These are phyloP conservation scores for Heliconius cydno DNA, from an alignment of 2,888 invertebrate species.

Conservation along the genomic window DNA sequence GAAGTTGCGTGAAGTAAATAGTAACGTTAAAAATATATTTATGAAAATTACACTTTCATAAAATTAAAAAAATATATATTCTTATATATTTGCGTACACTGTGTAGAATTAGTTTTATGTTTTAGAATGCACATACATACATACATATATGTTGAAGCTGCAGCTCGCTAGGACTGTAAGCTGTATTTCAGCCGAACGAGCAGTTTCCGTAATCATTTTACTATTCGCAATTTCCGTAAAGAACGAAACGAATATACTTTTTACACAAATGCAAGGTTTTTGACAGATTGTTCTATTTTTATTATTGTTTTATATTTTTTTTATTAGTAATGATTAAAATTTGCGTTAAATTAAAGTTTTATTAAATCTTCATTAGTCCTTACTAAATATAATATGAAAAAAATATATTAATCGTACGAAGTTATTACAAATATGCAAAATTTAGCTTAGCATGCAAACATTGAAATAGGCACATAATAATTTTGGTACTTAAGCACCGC, in stretches of 20 bases:
- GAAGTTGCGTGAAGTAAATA: not conserved
- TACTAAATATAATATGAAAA: not conserved
- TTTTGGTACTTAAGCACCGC: conserved; percentile 7
- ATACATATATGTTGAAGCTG: not conserved
- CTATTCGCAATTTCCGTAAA: conserved; percentile 1
- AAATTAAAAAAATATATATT: not conserved
- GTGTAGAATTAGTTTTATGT: not conserved
- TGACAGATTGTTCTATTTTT: not conserved
- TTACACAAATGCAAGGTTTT: not conserved
- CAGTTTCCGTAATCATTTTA: conserved; percentile 12
- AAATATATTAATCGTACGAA: not conserved
- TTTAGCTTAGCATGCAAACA: not conserved
- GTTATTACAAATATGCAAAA: conserved; percentile 8
- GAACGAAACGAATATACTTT: not conserved
- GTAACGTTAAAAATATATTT: not conserved
- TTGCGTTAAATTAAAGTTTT: no score
- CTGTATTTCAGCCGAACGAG: conserved; percentile 6
- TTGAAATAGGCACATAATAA: conserved; percentile 14
- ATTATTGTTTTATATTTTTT: not conserved
- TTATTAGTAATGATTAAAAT: not conserved
- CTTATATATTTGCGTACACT: not conserved
- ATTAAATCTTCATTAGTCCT: no score
- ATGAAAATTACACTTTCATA: not conserved
- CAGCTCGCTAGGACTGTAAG: conserved; percentile 3
- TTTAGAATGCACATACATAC: not conserved